Evolutionary conservation across 2,888 invertebrate species (phyloP).

Genomic region (Pecten maximus): DNA sequence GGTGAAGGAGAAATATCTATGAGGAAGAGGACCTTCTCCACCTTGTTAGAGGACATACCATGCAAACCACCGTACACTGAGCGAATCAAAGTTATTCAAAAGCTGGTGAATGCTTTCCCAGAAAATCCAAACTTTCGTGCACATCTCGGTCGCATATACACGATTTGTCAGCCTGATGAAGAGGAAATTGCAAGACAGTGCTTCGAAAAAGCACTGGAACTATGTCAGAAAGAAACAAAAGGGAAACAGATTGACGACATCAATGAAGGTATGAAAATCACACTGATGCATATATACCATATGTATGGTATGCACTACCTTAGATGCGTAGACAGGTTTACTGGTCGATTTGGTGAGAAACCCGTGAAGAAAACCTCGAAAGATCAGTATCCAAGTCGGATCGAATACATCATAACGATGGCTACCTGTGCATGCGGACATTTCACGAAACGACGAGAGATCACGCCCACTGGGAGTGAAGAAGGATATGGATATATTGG

Average conservation of each 20-base stretch:
- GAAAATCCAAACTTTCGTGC: constrained; percentile 62
- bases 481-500: constrained; percentile 57
- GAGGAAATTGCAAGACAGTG: constrained; percentile 55
- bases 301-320: constrained; percentile 66
- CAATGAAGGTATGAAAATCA: constrained; percentile 54
- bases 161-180: constrained; percentile 59
- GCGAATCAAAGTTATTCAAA: constrained; percentile 59
- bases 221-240: constrained; percentile 49
- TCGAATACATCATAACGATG: constrained; percentile 49
- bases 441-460: constrained; percentile 60
- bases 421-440: constrained; percentile 60
- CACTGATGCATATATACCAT: constrained; percentile 65
- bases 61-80: constrained; percentile 60
- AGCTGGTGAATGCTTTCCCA: constrained; percentile 56
- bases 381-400: constrained; percentile 42
- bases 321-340: constrained; percentile 51
- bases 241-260: constrained; percentile 48
- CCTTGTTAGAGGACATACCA: constrained; percentile 61
- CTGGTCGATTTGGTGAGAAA: constrained; percentile 54
- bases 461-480: constrained; percentile 56
- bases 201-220: constrained; percentile 56
- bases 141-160: constrained; percentile 60
- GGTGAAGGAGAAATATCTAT: constrained; percentile 55
- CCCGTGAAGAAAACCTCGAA: constrained; percentile 36
- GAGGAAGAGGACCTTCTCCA: constrained; percentile 58